Conservation (phyloP, 2,113 vertebrate genomes). For the Dinomys branickii region DNA sequence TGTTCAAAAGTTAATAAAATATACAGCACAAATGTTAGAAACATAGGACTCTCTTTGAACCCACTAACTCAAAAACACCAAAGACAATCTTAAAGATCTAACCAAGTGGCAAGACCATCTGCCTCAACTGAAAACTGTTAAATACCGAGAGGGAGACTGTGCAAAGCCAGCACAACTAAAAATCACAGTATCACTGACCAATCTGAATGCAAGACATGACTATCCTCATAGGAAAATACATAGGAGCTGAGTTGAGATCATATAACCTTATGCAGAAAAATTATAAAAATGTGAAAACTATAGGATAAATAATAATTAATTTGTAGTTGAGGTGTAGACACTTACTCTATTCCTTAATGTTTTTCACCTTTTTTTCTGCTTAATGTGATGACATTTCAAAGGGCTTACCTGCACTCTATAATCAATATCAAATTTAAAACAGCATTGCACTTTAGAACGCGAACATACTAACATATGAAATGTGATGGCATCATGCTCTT, state of each 20-base stretch:
- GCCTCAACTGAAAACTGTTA: neutral
- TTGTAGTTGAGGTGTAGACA: neutral
- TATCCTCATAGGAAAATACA: neutral
- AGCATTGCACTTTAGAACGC: neutral
- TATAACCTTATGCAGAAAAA: neutral
- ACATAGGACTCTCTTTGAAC: constrained; percentile 23
- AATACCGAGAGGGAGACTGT: neutral
- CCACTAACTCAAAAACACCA: neutral
- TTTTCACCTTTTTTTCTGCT: neutral
- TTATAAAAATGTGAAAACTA: neutral
- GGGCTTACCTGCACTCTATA: neutral
- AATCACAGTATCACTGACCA: neutral
- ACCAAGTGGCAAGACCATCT: constrained; percentile 22
- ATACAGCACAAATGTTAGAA: neutral
- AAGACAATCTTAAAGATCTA: constrained; percentile 20
- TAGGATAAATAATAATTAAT: neutral
- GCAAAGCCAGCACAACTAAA: neutral
- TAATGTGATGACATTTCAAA: neutral
- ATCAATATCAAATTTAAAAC: neutral
- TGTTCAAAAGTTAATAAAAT: constrained; percentile 46
- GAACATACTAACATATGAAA: neutral
- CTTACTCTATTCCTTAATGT: neutral
- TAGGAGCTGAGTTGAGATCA: neutral
- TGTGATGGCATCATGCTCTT: neutral
- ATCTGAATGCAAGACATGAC: neutral